Evolutionary conservation across 2,113 vertebrate species (phyloP), one percentile per base, ranked within the genome.

Genomic region (Tragelaphus imberbis): DNA sequence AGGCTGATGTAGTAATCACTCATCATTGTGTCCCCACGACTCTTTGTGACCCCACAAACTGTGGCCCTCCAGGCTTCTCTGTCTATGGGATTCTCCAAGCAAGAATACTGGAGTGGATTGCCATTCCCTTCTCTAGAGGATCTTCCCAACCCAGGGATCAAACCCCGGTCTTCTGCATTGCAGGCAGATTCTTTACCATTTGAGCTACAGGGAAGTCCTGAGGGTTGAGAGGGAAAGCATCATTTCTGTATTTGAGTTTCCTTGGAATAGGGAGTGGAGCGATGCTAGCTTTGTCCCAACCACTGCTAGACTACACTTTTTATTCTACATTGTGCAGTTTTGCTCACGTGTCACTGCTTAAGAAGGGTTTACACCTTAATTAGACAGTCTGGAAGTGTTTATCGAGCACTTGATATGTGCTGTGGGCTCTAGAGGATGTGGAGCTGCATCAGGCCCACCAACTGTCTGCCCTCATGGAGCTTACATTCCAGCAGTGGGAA

Each of bases 161-260:
- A 40, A 75, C 10, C 21, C 0, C 0, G 68, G 36, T 75, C 68
- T 75, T 75, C n/a, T 12, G 5, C 36, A 40, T 25, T 25, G 68
- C 5, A 3, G 68, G 10, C 36, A 75, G 68, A 25, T 40, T 75
- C 36, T 40, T 75, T 75, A 75, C n/a, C 10, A 3, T 75, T 40
- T 75, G 68, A 75, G 68, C 19, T 75, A 40, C 11, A 25, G 19
- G 68, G 2, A 81, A 21, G 17, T 63, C 86, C 17, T n/a, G 3
- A 68, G 23, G 2, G 28, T 82, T 51, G 51, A 88, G 65, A 95
- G 33, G 23, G 65, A 81, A 94, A 53, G 40, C 75, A 13, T 58
- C 36, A 2, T 47, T 80, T 84, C 33, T 87, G 30, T 68, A 44
- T 86, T 96, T 88, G 89, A 15, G 17, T 59, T 77, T 96, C 55